phyloP scores from a whole-genome alignment of 2,888 invertebrate species.

The Callyntrura sp. region DNA sequence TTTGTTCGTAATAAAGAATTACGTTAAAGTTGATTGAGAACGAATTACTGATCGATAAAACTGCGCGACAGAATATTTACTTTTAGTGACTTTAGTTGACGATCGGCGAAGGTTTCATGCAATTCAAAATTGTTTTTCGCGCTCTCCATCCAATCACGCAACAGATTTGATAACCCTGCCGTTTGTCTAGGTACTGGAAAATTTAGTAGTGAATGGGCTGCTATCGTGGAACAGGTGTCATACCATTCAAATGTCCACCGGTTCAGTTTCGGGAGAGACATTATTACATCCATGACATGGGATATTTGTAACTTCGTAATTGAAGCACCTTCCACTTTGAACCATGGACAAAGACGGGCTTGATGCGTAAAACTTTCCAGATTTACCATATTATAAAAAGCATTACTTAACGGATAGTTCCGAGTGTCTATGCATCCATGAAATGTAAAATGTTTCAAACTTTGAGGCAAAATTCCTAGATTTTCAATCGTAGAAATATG shows the following conservation, averaged over 20 bases:
- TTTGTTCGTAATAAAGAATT: no score
- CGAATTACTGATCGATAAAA: background rate
- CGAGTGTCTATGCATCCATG: conserved; percentile 63
- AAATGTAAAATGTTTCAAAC: conserved; percentile 55
- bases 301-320: conserved; percentile 39
- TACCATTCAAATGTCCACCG: conserved; percentile 69
- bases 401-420: conserved; percentile 35
- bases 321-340: conserved; percentile 1
- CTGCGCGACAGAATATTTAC: conserved; percentile 5
- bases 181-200: conserved; percentile 29
- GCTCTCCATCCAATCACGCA: conserved; percentile 52
- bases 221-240: conserved; percentile 41
- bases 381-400: conserved; percentile 43
- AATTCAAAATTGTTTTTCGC: conserved; percentile 15
- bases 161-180: conserved; percentile 7
- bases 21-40: background rate
- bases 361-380: conserved; percentile 63
- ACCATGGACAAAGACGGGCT: conserved; percentile 65
- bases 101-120: conserved; percentile 28
- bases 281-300: conserved; percentile 52
- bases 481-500: conserved; percentile 45
- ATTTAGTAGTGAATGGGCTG: conserved; percentile 15
- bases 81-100: conserved; percentile 53
- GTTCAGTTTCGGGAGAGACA: conserved; percentile 58
- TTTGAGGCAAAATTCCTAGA: conserved; percentile 25